These are phyloP conservation scores for Drosophila mojavensis DNA, from an alignment of 1,140 invertebrate species.

Conservation along the genomic window DNA sequence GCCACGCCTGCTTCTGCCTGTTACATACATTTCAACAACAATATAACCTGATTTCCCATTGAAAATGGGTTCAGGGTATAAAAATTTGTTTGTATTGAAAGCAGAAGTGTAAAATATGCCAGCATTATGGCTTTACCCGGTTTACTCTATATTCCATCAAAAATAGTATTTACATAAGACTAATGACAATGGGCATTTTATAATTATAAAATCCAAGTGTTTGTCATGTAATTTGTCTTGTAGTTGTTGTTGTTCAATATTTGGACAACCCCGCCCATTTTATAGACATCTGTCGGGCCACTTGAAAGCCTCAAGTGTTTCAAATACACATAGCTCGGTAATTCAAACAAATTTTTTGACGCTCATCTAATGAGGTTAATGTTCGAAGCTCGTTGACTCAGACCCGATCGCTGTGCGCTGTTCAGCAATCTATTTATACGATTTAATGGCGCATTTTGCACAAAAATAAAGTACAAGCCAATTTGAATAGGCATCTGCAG, in stretches of 20 bases:
- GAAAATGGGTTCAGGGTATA: too few relatives aligned
- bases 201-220: neutral
- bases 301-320: constrained; percentile 32
- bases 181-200: neutral
- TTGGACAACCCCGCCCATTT: constrained; percentile 26
- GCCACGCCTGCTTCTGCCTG: too few relatives aligned
- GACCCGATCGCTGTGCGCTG: constrained; percentile 61
- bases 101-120: too few relatives aligned
- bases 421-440: constrained; percentile 72
- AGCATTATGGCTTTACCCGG: too few relatives aligned
- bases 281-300: constrained; percentile 42
- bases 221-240: constrained; percentile 8
- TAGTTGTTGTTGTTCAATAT: neutral
- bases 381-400: constrained; percentile 77
- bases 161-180: neutral
- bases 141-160: too few relatives aligned
- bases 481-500: constrained; percentile 44
- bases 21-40: too few relatives aligned
- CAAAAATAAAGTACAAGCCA: constrained; percentile 74
- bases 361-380: constrained; percentile 79
- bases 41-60: too few relatives aligned
- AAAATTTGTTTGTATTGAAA: too few relatives aligned
- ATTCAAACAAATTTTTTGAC: constrained; percentile 54
- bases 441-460: constrained; percentile 81
- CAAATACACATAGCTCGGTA: constrained; percentile 27